Percentiles rank a stretch among this genome's conserved stretches.
Conservation (phyloP, 2,888 invertebrate genomes). For the Pammene aurita region DNA sequence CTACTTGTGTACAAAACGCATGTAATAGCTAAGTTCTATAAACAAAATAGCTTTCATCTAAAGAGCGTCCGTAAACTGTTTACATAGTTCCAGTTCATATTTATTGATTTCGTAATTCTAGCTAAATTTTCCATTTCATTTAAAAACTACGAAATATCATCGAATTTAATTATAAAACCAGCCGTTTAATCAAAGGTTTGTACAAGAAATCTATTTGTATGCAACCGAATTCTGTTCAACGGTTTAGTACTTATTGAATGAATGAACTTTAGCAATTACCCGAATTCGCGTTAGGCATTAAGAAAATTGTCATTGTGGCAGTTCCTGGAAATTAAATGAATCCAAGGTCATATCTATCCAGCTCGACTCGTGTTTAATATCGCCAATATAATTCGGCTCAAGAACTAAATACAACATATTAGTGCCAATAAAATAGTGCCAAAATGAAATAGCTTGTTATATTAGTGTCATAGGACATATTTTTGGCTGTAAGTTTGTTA, state of each 20-base stretch:
- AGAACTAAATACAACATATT: conserved; percentile 32
- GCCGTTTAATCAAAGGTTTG: neutral
- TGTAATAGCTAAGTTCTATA: too few species aligned
- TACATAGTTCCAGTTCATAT: too few species aligned
- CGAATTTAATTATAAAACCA: too few species aligned
- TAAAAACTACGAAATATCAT: too few species aligned
- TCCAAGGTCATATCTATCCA: conserved; percentile 62
- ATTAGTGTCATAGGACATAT: neutral
- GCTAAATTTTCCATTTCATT: too few species aligned
- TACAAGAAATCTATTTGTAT: neutral
- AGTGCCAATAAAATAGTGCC: conserved; percentile 14
- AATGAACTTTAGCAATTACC: neutral
- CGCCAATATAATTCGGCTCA: conserved; percentile 39
- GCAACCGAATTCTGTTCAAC: too few species aligned
- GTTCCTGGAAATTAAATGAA: conserved; percentile 49
- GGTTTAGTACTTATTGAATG: neutral
- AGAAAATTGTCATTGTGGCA: conserved; percentile 16
- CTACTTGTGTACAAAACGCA: too few species aligned
- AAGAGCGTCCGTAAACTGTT: too few species aligned
- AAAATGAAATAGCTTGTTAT: neutral
- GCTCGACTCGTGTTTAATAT: conserved; percentile 26
- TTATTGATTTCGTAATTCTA: too few species aligned
- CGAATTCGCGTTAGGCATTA: conserved; percentile 3
- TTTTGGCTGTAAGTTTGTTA: neutral
- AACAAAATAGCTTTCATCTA: too few species aligned